Evolutionary conservation across 2,888 invertebrate species (phyloP).

Genomic region (Ophion slaviceki): DNA sequence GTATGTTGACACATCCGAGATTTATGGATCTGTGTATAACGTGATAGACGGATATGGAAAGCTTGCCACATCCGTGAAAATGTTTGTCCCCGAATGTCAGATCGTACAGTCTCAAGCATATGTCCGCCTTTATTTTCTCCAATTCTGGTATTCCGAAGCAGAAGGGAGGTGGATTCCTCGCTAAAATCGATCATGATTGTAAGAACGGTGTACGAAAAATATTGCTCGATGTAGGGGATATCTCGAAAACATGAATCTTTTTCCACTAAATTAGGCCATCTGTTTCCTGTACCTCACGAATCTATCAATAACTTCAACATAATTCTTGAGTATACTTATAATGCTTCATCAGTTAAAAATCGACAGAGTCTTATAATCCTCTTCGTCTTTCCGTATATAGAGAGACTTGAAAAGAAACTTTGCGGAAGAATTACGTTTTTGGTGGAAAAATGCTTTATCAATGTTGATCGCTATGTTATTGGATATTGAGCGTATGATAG

Average conservation of each 20-base stretch:
- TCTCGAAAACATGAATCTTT: background rate
- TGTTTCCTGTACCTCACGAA: background rate
- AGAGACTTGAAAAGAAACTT: background rate
- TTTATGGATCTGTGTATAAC: slow-evolving; percentile 67
- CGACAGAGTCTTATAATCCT: background rate
- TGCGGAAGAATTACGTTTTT: too few relatives aligned
- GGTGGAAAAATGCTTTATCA: background rate
- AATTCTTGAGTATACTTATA: background rate
- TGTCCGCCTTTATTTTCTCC: slow-evolving; percentile 69
- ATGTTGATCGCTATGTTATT: background rate
- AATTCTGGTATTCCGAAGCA: slow-evolving; percentile 75
- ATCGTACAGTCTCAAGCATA: slow-evolving; percentile 76
- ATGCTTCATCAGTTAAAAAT: background rate
- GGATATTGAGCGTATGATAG: background rate
- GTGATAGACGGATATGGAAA: slow-evolving; percentile 64
- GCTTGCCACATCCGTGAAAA: slow-evolving; percentile 74
- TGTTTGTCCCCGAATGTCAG: slow-evolving; percentile 68
- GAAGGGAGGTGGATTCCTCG: slow-evolving; percentile 78
- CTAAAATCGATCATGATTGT: slow-evolving; percentile 67
- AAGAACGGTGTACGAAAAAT: slow-evolving; percentile 1
- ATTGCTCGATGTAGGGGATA: background rate
- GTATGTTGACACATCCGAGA: slow-evolving; percentile 74
- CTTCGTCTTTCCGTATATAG: background rate
- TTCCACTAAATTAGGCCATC: background rate
- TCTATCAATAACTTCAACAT: background rate